Percentiles rank a stretch among this genome's conserved stretches.
Conservation (phyloP, 2,888 invertebrate genomes). For the Trisateles emortualis region DNA sequence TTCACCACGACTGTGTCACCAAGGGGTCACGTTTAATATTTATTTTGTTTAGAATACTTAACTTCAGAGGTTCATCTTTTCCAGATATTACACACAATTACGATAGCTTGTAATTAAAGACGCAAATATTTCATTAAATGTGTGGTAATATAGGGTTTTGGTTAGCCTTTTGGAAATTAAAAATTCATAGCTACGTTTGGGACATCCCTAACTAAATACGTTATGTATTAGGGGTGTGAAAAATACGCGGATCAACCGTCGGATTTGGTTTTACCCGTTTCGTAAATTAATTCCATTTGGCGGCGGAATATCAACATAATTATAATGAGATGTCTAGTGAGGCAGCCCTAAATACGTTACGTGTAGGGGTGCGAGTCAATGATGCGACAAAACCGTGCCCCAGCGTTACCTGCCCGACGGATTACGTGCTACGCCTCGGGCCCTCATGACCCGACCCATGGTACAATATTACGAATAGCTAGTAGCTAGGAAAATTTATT, state of each 20-base stretch:
- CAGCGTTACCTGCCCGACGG: slow-evolving; percentile 41
- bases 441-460: slow-evolving; percentile 1
- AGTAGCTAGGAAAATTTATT: not conserved
- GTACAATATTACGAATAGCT: not conserved
- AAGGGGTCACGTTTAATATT: no score
- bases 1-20: no score
- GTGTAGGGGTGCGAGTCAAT: slow-evolving; percentile 48
- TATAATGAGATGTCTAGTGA: not conserved
- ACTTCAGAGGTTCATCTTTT: no score
- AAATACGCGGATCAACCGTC: not conserved
- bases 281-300: not conserved
- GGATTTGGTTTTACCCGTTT: not conserved
- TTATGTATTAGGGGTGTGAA: not conserved
- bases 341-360: slow-evolving; percentile 4
- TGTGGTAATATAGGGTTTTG: not conserved
- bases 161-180: not conserved
- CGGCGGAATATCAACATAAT: not conserved
- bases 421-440: slow-evolving; percentile 36
- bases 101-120: no score
- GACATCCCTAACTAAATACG: slow-evolving; percentile 11
- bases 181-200: not conserved
- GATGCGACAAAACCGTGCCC: slow-evolving; percentile 48
- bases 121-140: no score
- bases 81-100: no score
- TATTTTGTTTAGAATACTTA: no score